These are phyloP conservation scores for Saimiri boliviensis DNA, from an alignment of 2,113 vertebrate genomes.

Conservation along the genomic window DNA sequence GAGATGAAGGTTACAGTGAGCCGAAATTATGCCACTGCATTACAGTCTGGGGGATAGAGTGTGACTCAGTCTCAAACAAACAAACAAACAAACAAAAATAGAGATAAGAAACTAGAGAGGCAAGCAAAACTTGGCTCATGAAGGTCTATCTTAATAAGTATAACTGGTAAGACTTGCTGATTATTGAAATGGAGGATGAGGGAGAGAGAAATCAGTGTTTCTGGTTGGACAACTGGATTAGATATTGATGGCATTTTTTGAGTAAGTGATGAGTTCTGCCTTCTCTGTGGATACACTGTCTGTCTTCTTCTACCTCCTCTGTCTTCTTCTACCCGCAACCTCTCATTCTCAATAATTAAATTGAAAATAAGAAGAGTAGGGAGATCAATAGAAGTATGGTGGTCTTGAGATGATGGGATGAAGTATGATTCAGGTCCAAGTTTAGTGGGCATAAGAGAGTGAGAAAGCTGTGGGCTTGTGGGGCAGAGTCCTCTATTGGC, in stretches of 20 bases:
- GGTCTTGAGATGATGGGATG: neutral
- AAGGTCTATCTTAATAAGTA: neutral
- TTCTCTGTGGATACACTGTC: neutral
- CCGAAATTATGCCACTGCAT: no score
- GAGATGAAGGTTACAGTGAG: no score
- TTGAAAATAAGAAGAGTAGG: neutral
- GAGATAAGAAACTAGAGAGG: neutral
- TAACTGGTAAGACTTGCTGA: neutral
- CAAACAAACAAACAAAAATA: no score
- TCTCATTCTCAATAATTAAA: neutral
- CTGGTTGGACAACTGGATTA: neutral
- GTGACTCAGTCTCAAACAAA: no score
- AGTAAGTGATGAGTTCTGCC: neutral
- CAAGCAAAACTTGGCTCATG: neutral
- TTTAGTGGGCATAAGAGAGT: neutral
- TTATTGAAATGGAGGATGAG: neutral
- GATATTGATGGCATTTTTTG: neutral
- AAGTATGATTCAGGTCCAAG: neutral
- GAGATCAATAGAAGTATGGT: neutral
- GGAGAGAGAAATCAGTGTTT: neutral
- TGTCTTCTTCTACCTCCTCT: no score
- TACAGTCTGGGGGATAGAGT: no score
- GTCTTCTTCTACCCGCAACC: neutral
- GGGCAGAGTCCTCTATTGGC: neutral
- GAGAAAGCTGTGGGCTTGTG: neutral